A percentile compares a stretch with the other conserved stretches of the same genome.
These are phyloP conservation scores for Plecturocebus donacophilus DNA, from an alignment of 2,113 vertebrate species.

Conservation along the genomic window DNA sequence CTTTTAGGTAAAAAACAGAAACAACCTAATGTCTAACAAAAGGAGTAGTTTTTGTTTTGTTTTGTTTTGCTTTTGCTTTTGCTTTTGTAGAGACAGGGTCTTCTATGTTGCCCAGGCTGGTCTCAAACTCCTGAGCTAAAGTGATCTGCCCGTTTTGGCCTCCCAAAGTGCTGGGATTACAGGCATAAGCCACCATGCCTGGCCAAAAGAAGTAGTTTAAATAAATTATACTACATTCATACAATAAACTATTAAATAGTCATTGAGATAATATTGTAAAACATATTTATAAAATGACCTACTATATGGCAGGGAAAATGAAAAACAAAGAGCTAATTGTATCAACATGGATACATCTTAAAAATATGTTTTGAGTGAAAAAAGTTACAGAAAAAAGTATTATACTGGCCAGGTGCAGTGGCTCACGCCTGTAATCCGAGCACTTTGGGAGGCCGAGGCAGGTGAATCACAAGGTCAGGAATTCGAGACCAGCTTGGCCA, in stretches of 20 bases:
- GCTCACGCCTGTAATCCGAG: too few relatives aligned
- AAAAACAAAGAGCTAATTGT: not conserved
- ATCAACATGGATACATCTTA: not conserved
- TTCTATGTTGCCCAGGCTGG: too few relatives aligned
- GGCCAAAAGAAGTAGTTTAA: not conserved
- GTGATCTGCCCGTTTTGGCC: too few relatives aligned
- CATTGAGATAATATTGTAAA: not conserved
- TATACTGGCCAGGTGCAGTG: too few relatives aligned
- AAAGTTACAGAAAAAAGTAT: not conserved
- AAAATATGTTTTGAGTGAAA: not conserved
- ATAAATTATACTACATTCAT: not conserved
- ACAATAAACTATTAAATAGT: not conserved
- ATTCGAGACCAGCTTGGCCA: too few relatives aligned
- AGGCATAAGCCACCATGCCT: too few relatives aligned
- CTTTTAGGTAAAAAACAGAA: slow-evolving; percentile 14
- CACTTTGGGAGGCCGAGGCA: too few relatives aligned
- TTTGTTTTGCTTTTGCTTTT: too few relatives aligned
- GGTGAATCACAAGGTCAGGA: too few relatives aligned
- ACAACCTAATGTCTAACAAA: not conserved
- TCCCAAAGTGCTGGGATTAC: too few relatives aligned
- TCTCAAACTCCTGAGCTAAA: too few relatives aligned
- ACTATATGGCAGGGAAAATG: not conserved
- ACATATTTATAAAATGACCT: not conserved
- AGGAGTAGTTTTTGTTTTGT: not conserved
- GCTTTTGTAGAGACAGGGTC: too few relatives aligned